Evolutionary conservation across 2,113 vertebrate genomes (phyloP).

Genomic region (Cyphomyrus discorhynchus): DNA sequence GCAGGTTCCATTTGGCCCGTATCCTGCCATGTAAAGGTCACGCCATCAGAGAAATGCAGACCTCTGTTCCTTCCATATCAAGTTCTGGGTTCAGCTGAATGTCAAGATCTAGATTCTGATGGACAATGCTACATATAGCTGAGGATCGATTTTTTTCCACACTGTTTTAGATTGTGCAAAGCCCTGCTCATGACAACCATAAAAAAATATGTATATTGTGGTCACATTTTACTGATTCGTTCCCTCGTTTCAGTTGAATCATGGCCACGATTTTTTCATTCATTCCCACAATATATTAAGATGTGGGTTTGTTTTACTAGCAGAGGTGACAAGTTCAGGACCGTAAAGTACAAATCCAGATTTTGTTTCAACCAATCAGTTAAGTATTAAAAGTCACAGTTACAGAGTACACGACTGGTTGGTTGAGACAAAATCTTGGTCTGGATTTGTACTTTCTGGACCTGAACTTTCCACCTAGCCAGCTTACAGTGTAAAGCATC

Average conservation of each 20-base stretch:
- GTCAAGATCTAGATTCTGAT: background rate
- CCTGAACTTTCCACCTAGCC: background rate
- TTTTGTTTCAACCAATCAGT: too few relatives aligned
- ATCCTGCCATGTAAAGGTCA: slow-evolving; percentile 38
- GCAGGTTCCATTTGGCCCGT: slow-evolving; percentile 13
- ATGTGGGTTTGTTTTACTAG: background rate
- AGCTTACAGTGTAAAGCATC: background rate
- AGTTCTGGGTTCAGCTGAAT: background rate
- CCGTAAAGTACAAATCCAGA: too few relatives aligned
- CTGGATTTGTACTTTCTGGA: too few relatives aligned
- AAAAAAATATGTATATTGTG: background rate
- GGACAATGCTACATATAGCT: background rate
- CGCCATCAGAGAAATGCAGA: slow-evolving; percentile 27
- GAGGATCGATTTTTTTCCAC: background rate
- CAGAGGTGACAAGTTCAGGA: too few relatives aligned
- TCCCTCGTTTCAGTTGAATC: background rate
- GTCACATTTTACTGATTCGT: background rate
- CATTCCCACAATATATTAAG: background rate
- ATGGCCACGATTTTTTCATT: background rate
- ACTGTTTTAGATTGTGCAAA: background rate
- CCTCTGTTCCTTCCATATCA: slow-evolving; percentile 28
- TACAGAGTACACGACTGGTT: too few relatives aligned
- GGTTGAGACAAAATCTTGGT: too few relatives aligned
- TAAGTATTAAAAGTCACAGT: too few relatives aligned
- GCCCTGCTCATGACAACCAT: background rate